phyloP scores from a whole-genome alignment of 2,113 vertebrate genomes.

The Vombatus ursinus region DNA sequence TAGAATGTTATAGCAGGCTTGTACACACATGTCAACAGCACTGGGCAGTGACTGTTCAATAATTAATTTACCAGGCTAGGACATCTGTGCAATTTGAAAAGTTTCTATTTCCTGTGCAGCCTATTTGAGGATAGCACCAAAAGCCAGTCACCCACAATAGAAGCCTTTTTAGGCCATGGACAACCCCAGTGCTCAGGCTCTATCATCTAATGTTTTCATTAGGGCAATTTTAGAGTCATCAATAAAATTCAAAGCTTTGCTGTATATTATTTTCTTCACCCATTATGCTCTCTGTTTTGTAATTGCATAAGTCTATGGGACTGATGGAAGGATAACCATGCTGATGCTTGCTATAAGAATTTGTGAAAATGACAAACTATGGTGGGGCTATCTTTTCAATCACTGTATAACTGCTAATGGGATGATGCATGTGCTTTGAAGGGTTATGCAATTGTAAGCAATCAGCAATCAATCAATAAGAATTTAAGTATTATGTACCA shows the following conservation, averaged over 20 bases:
- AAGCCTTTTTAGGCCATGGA: background rate
- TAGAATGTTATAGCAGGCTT: constrained; percentile 35
- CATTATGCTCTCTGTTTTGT: background rate
- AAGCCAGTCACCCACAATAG: background rate
- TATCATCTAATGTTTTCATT: background rate
- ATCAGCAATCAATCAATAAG: background rate
- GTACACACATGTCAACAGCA: constrained; percentile 49
- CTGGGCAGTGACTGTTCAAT: constrained; percentile 50
- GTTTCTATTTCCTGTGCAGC: background rate
- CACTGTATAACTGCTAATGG: background rate
- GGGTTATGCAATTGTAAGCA: background rate
- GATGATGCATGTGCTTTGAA: background rate
- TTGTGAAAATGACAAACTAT: background rate
- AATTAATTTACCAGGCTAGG: constrained; percentile 53
- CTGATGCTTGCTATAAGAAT: background rate
- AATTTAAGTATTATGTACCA: background rate
- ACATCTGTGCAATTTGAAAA: constrained; percentile 14
- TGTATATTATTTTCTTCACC: background rate
- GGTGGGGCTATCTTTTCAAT: background rate
- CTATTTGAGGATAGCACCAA: background rate
- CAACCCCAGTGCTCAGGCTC: background rate
- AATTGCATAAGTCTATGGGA: background rate
- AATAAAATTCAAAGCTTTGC: background rate
- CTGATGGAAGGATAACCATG: background rate
- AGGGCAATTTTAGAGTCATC: background rate